phyloP scores from a whole-genome alignment of 1,140 invertebrate genomes.

The Scaptomyza montana region DNA sequence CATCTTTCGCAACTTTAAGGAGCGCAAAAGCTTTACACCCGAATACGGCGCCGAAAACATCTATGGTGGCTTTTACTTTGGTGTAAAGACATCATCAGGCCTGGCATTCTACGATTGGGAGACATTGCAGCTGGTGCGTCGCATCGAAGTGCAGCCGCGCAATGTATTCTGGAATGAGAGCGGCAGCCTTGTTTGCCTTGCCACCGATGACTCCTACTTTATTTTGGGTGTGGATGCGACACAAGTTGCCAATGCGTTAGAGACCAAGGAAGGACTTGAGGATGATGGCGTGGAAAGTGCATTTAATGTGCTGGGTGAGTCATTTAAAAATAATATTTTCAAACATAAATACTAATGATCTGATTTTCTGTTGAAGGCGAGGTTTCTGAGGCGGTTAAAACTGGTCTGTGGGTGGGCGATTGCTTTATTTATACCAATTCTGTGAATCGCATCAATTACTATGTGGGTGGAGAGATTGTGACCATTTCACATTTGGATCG shows the following conservation, averaged over 20 bases:
- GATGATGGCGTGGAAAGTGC: conserved; percentile 99
- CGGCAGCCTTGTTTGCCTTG: conserved; percentile 96
- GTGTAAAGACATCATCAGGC: conserved; percentile 96
- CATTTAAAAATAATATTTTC: background rate
- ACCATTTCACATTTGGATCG: conserved; percentile 98
- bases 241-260: conserved; percentile 89
- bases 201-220: conserved; percentile 98
- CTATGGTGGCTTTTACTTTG: conserved; percentile 97
- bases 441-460: conserved; percentile 99
- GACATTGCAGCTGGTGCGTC: conserved; percentile 93
- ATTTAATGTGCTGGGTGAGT: conserved; percentile 91
- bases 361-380: conserved; percentile 85
- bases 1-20: conserved; percentile 99
- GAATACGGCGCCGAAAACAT: conserved; percentile 98
- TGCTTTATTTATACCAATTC: conserved; percentile 99
- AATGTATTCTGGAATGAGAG: conserved; percentile 99
- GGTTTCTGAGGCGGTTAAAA: conserved; percentile 96
- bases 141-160: conserved; percentile 85
- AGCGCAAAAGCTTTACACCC: conserved; percentile 96
- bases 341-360: background rate
- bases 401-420: conserved; percentile 99
- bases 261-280: conserved; percentile 90
- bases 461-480: conserved; percentile 99
- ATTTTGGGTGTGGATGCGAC: conserved; percentile 95
- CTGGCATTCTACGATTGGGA: conserved; percentile 99